Base-by-base conservation (phyloP, 1,140 invertebrate genomes). In the Rhizoglyphus robini region DNA sequence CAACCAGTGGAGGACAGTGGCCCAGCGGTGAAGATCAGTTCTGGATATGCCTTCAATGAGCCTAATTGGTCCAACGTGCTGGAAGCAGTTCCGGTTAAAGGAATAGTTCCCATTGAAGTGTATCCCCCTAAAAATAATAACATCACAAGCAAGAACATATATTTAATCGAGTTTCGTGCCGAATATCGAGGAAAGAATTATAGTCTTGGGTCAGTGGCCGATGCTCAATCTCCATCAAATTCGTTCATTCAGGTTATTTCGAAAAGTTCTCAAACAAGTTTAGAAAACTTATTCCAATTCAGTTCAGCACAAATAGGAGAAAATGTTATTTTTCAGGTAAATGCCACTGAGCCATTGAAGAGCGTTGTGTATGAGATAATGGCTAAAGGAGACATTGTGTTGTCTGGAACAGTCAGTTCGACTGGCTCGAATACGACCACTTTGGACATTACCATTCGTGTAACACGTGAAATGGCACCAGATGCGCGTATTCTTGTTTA, bases 381-480 rank as follows among this genome's bases (percentile, higher is more conserved):
- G 63, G 89, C 89, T 18, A 81, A 90, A 36, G 91, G 91, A 2
- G 86, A 91, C 73, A 84, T 96, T 29, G 76, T 93, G 1, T 73
- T 83, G 15, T 82, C 84, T 1, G 82, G 83, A 64, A 83, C 84
- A n/a, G 76, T 88, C 1, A 79, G 82, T 74, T 69, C 15, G 71
- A 73, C 66, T 69, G 73, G 11, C 11, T 11, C 49, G n/a, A 51
- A 51, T 51, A 11, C 11, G 25, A 11, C 8, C 18, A 11, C 5
- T 8, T n/a, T 51, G 5, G 20, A 4, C 8, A 11, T 51, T 8
- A 20, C 49, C n/a, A 27, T 60, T 30, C 4, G 23, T 30, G 27
- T 15, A 15, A 46, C 15, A 31, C 23, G 13, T 18, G 13, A 25
- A 13, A 63, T 63, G 61, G 11, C 38, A 11, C 61, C 61, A 4